Evolutionary conservation across 2,888 invertebrate genomes (phyloP).

Genomic region (Brachypalpus laphriformis): DNA sequence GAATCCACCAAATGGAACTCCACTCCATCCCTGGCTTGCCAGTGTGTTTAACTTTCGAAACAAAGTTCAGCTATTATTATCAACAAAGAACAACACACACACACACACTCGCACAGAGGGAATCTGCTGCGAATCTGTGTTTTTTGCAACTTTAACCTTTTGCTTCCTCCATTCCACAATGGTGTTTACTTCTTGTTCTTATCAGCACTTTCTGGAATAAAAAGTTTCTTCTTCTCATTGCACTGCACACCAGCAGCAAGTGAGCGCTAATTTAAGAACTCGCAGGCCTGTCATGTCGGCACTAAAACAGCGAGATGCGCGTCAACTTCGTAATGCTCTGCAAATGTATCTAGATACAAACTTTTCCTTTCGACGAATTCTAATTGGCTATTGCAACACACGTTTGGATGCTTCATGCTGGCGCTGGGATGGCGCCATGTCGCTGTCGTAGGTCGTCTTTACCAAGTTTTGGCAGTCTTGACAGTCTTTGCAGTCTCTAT

Average conservation of each 20-base stretch:
- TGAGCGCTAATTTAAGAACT: conserved; percentile 56
- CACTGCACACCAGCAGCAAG: too few species aligned
- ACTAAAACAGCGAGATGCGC: not conserved
- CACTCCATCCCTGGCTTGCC: not conserved
- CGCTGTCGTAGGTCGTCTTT: not conserved
- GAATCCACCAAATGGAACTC: conserved; percentile 8
- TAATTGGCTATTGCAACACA: conserved; percentile 55
- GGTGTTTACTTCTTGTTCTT: conserved; percentile 30
- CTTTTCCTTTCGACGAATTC: conserved; percentile 50
- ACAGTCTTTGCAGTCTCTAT: not conserved
- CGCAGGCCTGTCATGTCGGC: not conserved
- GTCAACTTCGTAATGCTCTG: not conserved
- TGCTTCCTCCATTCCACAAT: not conserved
- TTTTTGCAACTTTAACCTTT: conserved; percentile 70
- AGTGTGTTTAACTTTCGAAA: conserved; percentile 43
- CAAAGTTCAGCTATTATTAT: conserved; percentile 72
- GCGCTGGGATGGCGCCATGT: conserved; percentile 59
- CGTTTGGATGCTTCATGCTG: conserved; percentile 35
- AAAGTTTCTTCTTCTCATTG: conserved; percentile 2
- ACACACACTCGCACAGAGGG: not conserved
- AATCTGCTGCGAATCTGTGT: conserved; percentile 15
- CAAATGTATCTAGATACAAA: not conserved
- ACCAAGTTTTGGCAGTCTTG: not conserved
- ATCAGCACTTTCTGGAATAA: conserved; percentile 23
- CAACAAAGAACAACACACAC: conserved; percentile 51